Evolutionary conservation across 1,140 invertebrate species (phyloP).

Genomic region (Aphis craccivora): DNA sequence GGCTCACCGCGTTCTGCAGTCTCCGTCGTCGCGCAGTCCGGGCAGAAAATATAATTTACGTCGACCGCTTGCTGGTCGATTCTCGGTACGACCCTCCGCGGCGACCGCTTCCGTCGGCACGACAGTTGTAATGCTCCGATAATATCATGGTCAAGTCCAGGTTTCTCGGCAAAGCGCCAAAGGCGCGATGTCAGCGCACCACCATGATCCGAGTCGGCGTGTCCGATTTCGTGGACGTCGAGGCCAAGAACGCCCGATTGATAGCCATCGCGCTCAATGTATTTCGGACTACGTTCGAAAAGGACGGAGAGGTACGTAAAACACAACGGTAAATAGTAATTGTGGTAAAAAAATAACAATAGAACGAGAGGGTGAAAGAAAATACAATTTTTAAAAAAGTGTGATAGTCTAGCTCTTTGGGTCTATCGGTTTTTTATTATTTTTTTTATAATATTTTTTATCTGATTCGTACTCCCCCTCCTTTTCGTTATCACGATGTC

Average conservation of each 20-base stretch:
- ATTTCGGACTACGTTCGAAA: constrained; percentile 34
- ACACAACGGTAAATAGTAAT: neutral
- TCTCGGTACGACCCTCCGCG: neutral
- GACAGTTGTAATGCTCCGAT: neutral
- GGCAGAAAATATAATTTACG: neutral
- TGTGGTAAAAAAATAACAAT: no score
- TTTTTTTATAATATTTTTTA: neutral
- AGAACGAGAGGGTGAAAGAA: no score
- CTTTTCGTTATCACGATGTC: neutral
- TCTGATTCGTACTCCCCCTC: neutral
- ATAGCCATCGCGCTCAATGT: constrained; percentile 13
- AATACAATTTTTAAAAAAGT: neutral
- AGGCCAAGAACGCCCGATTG: constrained; percentile 38
- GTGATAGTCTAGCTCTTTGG: neutral
- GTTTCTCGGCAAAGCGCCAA: constrained; percentile 65
- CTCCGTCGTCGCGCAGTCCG: neutral
- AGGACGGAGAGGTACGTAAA: neutral
- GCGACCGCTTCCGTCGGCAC: no score
- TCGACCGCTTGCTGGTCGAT: neutral
- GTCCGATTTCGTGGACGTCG: constrained; percentile 23
- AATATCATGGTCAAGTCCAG: constrained; percentile 72
- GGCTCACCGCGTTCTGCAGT: neutral
- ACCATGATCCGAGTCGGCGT: constrained; percentile 26
- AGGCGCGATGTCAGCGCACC: neutral
- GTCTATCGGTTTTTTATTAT: neutral